Evolutionary conservation across 2,888 invertebrate genomes (phyloP).

Genomic region (Eupeodes luniger): DNA sequence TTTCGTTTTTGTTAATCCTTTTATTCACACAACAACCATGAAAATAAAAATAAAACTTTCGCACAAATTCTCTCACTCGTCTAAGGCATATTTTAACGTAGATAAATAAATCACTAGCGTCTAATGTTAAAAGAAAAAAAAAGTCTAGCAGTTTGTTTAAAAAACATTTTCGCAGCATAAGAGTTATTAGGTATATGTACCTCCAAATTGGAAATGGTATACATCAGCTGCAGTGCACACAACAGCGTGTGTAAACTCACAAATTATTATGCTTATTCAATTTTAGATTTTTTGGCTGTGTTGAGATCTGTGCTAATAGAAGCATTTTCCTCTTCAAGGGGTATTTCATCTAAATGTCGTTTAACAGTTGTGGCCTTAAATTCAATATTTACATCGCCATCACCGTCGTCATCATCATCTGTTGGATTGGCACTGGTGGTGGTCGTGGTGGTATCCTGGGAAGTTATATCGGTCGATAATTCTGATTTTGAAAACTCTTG

Average conservation of each 20-base stretch:
- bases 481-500: slow-evolving; percentile 48
- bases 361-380: slow-evolving; percentile 37
- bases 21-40: slow-evolving; percentile 23
- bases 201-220: not conserved
- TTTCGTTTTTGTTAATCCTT: slow-evolving; percentile 8
- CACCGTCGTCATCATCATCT: not conserved
- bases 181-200: not conserved
- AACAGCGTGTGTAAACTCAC: too few relatives aligned
- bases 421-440: slow-evolving; percentile 18
- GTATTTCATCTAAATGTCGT: slow-evolving; percentile 51
- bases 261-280: slow-evolving; percentile 33
- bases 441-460: slow-evolving; percentile 18
- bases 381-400: not conserved
- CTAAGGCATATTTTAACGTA: slow-evolving; percentile 49
- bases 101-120: slow-evolving; percentile 49
- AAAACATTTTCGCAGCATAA: slow-evolving; percentile 29
- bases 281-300: slow-evolving; percentile 59
- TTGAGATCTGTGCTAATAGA: not conserved
- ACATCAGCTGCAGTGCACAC: not conserved
- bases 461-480: slow-evolving; percentile 17
- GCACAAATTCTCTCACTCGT: slow-evolving; percentile 50
- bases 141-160: slow-evolving; percentile 25
- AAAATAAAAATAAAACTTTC: slow-evolving; percentile 29
- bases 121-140: slow-evolving; percentile 15
- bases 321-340: slow-evolving; percentile 17